These are phyloP conservation scores for Brachionus sp. DNA, from an alignment of 1,140 invertebrate species.

Conservation along the genomic window DNA sequence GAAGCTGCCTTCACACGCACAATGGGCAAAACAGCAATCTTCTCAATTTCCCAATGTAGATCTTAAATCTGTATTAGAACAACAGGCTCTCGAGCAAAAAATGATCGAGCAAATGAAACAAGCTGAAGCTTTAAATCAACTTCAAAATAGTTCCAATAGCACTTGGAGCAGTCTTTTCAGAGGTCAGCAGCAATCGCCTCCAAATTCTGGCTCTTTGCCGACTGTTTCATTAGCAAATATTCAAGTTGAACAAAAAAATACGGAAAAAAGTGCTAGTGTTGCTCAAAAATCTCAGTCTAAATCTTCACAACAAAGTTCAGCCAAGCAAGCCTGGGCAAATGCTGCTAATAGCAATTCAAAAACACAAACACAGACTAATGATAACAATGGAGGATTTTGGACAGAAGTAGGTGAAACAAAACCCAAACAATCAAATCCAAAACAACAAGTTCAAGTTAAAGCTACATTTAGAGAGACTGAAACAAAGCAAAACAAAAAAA, in stretches of 20 bases:
- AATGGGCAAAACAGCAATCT: constrained; percentile 34
- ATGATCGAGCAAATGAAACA: constrained; percentile 28
- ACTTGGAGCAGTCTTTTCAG: constrained; percentile 36
- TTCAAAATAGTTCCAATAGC: not conserved
- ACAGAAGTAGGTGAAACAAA: not conserved
- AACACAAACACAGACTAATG: not conserved
- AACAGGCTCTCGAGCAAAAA: constrained; percentile 41
- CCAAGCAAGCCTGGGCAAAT: constrained; percentile 25
- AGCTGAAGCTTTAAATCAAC: not conserved
- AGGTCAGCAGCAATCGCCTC: constrained; percentile 21
- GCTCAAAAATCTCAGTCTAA: constrained; percentile 18
- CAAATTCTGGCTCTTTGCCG: not conserved
- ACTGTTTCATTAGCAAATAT: not conserved
- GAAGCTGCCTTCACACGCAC: constrained; percentile 17
- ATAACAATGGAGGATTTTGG: constrained; percentile 7
- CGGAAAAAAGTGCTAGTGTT: not conserved
- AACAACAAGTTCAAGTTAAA: not conserved
- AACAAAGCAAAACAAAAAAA: constrained; percentile 5
- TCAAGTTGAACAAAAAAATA: constrained; percentile 37
- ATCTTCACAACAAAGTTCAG: not conserved
- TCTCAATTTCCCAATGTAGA: not conserved
- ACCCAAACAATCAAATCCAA: constrained; percentile 17
- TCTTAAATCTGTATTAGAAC: constrained; percentile 21
- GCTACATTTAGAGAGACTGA: not conserved
- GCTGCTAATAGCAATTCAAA: not conserved